Conservation (phyloP, 2,888 invertebrate species). For the Malthinus flaveolus region DNA sequence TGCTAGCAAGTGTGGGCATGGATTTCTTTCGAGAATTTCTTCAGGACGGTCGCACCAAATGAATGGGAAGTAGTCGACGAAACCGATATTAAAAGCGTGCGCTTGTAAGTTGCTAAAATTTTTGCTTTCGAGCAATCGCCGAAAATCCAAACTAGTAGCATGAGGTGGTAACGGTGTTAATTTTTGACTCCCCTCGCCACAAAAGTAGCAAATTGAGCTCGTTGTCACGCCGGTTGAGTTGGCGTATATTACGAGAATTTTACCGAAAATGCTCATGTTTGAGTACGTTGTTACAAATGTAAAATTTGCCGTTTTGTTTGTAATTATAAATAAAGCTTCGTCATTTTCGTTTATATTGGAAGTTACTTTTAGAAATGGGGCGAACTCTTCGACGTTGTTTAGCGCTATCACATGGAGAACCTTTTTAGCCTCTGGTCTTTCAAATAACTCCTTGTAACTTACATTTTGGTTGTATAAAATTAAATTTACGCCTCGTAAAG, state of each 20-base stretch:
- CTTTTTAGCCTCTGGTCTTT: slow-evolving; percentile 2
- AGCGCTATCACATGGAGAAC: slow-evolving; percentile 11
- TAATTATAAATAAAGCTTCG: slow-evolving; percentile 11
- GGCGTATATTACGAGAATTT: slow-evolving; percentile 4
- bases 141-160: neutral
- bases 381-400: slow-evolving; percentile 3
- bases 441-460: neutral
- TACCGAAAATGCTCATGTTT: slow-evolving; percentile 11
- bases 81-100: slow-evolving; percentile 11
- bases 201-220: slow-evolving; percentile 8
- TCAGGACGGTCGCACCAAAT: slow-evolving; percentile 3
- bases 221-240: neutral
- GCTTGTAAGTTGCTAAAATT: slow-evolving; percentile 8
- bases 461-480: slow-evolving; percentile 1
- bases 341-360: slow-evolving; percentile 12
- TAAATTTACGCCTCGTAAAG: slow-evolving; percentile 6
- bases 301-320: neutral
- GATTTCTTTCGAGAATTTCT: neutral
- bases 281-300: neutral
- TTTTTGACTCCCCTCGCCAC: slow-evolving; percentile 4
- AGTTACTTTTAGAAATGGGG: slow-evolving; percentile 5
- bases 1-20: neutral
- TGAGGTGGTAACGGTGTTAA: neutral
- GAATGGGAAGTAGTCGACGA: slow-evolving; percentile 15
- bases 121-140: neutral